Base-by-base conservation (phyloP, 2,113 vertebrate genomes). In the Serranochromis macrocephalus region DNA sequence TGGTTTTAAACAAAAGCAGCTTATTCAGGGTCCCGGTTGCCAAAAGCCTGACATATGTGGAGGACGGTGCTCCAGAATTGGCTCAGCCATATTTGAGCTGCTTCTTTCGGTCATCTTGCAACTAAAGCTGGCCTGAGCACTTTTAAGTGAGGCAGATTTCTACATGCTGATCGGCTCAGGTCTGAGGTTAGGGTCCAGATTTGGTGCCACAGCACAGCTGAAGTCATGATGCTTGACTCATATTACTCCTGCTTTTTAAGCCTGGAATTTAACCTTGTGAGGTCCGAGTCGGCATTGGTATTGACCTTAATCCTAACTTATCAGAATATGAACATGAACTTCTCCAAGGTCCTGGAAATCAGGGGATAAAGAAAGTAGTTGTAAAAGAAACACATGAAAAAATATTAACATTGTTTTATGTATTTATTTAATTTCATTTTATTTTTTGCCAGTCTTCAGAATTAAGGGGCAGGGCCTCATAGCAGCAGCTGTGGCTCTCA, bases 141-240 rank as follows among this genome's bases (percentile, higher is more conserved):
- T 19, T 78, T 49, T 49, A 47, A 31, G 42, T 31, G 71, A 78
- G 16, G 42, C 42, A 0, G 42, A 49, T 51, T 31, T 78, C 45
- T 78, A 51, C 73, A 78, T 47, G 71, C 73, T 31, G 45, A 51
- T n/a, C 10, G 1, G 71, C 42, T 49, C 71, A 78, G 73, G 73
- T 51, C 45, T 31, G 42, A 78, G 45, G 45, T 13, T 31, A 12
- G 45, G 0, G 73, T 78, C 26, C 73, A n/a, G 29, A 51, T 78
- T 31, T 78, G 73, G 73, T 51, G 45, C 26, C 71, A 31, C 45
- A 31, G 73, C 73, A 78, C 73, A 78, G 73, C 73, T 51, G 73
- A 78, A 78, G 73, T 8, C 2, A 51, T 49, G 24, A 49, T 17
- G 26, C 42, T 19, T 7, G 14, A 49, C 71, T 31, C 71, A 12